These are phyloP conservation scores for Vesta saturnalis DNA, from an alignment of 2,888 invertebrate species.

Conservation along the genomic window DNA sequence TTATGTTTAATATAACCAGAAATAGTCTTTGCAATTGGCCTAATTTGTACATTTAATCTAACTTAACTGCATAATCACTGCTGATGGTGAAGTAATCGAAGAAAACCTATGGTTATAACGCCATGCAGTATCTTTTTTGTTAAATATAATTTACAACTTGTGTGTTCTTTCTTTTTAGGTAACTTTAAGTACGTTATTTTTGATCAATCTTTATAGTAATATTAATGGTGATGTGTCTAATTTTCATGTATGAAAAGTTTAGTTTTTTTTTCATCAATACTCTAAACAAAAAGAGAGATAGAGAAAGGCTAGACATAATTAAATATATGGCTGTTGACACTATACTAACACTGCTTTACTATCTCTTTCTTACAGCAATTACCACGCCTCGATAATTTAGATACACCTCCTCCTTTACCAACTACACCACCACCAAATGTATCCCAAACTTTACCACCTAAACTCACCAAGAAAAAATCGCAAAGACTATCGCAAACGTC, in stretches of 20 bases:
- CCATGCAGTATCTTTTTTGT: too few species aligned
- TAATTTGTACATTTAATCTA: too few species aligned
- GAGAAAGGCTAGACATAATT: conserved; percentile 22
- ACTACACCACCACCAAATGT: conserved; percentile 48
- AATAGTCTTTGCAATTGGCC: too few species aligned
- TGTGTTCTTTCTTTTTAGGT: too few species aligned
- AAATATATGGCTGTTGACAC: conserved; percentile 45
- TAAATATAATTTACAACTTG: too few species aligned
- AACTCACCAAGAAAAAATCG: conserved; percentile 39
- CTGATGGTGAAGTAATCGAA: too few species aligned
- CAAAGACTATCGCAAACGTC: conserved; percentile 31
- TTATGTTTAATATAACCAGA: too few species aligned
- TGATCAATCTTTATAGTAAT: conserved; percentile 29
- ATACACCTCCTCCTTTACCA: conserved; percentile 49
- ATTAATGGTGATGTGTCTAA: conserved; percentile 43
- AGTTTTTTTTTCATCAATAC: conserved; percentile 14
- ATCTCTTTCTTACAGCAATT: conserved; percentile 61
- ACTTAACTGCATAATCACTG: too few species aligned
- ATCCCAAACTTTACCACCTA: conserved; percentile 45
- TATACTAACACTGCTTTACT: conserved; percentile 61
- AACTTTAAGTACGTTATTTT: too few species aligned
- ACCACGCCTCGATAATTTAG: conserved; percentile 50
- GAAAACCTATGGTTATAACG: too few species aligned
- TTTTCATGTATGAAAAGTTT: conserved; percentile 35
- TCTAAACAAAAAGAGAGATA: not conserved